These are phyloP conservation scores for Crocallis elinguaria DNA, from an alignment of 2,888 invertebrate species.

Conservation along the genomic window DNA sequence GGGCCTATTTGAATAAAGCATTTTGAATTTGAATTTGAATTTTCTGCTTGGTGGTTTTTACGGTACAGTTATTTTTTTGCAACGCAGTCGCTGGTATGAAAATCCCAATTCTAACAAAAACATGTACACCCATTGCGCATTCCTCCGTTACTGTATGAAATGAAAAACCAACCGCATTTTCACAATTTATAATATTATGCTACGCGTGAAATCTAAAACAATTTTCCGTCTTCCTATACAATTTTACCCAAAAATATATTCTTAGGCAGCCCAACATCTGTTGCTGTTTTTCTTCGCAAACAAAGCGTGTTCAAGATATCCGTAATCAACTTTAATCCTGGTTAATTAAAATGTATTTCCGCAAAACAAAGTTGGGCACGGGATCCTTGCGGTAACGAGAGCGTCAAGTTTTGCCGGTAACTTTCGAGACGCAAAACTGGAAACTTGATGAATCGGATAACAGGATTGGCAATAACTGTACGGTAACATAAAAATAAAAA, in stretches of 20 bases:
- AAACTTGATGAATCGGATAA: conserved; percentile 4
- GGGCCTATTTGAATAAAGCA: too few relatives aligned
- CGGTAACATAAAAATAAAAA: not conserved
- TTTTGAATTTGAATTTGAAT: too few relatives aligned
- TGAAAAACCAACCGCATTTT: too few relatives aligned
- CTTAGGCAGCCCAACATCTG: not conserved
- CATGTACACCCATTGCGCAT: too few relatives aligned
- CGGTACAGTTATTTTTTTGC: too few relatives aligned
- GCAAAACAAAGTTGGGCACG: conserved; percentile 17
- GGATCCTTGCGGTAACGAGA: not conserved
- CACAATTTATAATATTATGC: too few relatives aligned
- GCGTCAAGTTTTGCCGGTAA: conserved; percentile 5
- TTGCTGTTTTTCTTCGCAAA: conserved; percentile 1
- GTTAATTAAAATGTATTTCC: conserved; percentile 25
- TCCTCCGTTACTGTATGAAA: too few relatives aligned
- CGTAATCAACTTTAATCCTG: conserved; percentile 20
- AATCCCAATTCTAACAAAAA: too few relatives aligned
- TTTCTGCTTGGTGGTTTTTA: too few relatives aligned
- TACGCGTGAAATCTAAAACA: not conserved
- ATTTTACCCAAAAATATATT: not conserved
- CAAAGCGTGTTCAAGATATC: conserved; percentile 11
- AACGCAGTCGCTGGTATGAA: too few relatives aligned
- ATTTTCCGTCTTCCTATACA: not conserved
- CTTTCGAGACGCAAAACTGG: conserved; percentile 14
- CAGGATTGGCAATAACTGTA: conserved; percentile 1